Evolutionary conservation across 2,113 vertebrate species (phyloP).

Genomic region (Hyperoodon ampullatus): DNA sequence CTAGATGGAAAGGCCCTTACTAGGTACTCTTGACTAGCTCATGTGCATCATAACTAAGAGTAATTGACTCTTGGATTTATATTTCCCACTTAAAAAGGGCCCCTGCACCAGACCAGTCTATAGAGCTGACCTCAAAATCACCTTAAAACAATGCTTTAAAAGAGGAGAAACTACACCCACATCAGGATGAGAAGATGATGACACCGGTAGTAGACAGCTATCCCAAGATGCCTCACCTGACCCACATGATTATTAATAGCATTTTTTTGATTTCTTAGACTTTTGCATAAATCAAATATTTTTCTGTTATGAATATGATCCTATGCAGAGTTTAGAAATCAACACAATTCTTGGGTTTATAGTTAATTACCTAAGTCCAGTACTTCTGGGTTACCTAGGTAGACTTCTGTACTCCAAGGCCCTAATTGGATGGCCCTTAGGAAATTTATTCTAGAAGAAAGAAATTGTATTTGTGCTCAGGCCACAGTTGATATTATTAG

Average conservation of each 20-base stretch:
- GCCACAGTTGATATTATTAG: neutral
- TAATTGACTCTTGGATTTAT: neutral
- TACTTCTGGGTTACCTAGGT: neutral
- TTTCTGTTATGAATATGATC: neutral
- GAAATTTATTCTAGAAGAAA: neutral
- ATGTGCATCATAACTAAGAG: neutral
- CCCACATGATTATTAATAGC: neutral
- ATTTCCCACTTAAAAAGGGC: neutral
- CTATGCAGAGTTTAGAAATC: neutral
- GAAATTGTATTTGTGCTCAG: neutral
- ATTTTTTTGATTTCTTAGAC: neutral
- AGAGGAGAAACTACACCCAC: neutral
- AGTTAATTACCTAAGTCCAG: neutral
- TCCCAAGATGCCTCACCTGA: neutral
- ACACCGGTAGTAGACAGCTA: neutral
- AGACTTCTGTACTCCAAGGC: neutral
- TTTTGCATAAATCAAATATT: neutral
- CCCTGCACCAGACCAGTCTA: neutral
- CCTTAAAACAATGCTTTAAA: neutral
- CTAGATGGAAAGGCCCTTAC: neutral
- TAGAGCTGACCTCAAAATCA: neutral
- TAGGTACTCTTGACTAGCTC: neutral
- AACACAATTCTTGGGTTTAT: neutral
- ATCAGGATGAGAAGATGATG: neutral
- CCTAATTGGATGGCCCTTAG: neutral